A percentile compares a stretch with the other conserved stretches of the same genome.
These are phyloP conservation scores for Anas platyrhynchos DNA, from an alignment of 2,113 vertebrate genomes.

Conservation along the genomic window DNA sequence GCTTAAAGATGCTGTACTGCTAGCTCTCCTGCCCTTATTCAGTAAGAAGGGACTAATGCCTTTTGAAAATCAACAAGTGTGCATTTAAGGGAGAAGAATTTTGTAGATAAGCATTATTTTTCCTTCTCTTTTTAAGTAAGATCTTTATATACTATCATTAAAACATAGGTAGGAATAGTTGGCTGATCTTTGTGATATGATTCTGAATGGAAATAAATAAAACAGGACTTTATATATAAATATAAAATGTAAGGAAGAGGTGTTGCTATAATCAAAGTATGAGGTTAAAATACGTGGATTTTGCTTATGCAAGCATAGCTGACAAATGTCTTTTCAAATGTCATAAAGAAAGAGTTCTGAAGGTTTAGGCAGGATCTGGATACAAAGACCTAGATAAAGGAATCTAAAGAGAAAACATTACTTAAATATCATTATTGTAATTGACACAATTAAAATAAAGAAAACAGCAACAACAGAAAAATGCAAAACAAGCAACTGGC, in stretches of 20 bases:
- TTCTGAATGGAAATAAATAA: neutral
- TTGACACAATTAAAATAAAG: neutral
- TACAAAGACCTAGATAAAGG: neutral
- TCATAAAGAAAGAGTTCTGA: neutral
- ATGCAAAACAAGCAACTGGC: neutral
- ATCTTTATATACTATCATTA: neutral
- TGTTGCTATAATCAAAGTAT: neutral
- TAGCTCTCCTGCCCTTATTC: neutral
- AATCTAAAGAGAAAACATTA: neutral
- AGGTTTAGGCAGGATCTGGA: neutral
- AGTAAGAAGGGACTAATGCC: neutral
- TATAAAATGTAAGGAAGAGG: neutral
- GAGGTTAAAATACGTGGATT: neutral
- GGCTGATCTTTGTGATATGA: neutral
- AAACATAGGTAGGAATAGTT: neutral
- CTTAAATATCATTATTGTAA: neutral
- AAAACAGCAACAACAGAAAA: neutral
- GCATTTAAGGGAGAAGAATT: neutral
- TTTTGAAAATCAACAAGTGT: neutral
- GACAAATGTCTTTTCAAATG: neutral
- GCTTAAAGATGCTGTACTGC: neutral
- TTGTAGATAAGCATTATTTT: neutral
- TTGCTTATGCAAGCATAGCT: neutral
- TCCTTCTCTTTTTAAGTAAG: neutral
- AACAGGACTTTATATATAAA: neutral